Percentiles rank a stretch among this genome's conserved stretches.
phyloP scores from a whole-genome alignment of 2,797 vertebrate genomes.

The Strix occidentalis region DNA sequence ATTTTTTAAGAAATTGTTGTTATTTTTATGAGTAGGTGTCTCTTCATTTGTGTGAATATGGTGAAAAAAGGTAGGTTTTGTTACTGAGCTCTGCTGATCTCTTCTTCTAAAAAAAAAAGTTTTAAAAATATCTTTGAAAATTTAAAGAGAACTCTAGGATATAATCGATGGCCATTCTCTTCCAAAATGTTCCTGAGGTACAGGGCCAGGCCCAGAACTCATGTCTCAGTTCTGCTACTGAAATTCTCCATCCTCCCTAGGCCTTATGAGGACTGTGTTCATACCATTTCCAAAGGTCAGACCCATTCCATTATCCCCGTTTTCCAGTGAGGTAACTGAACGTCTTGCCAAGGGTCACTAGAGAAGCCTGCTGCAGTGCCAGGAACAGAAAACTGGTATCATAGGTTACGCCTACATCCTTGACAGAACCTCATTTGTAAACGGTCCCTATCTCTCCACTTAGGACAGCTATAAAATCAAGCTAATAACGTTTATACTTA shows the following conservation, averaged over 20 bases:
- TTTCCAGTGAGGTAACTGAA: constrained; percentile 7
- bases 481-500: constrained; percentile 34
- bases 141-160: not conserved
- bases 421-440: constrained; percentile 35
- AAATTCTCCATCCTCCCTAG: not conserved
- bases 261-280: not conserved
- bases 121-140: not conserved
- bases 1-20: not conserved
- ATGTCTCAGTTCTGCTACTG: not conserved
- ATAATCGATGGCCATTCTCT: not conserved
- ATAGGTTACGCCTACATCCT: not conserved
- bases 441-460: not conserved
- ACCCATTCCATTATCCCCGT: not conserved
- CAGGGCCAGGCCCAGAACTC: not conserved
- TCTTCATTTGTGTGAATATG: not conserved
- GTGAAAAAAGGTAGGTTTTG: not conserved
- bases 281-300: not conserved
- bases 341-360: not conserved
- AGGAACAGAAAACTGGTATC: not conserved
- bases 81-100: not conserved
- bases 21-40: not conserved
- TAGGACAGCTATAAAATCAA: constrained; percentile 33
- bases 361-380: not conserved
- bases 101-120: not conserved
- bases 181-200: not conserved